Evolutionary conservation across 2,113 vertebrate genomes (phyloP).

Genomic region (Cygnus buccinator): DNA sequence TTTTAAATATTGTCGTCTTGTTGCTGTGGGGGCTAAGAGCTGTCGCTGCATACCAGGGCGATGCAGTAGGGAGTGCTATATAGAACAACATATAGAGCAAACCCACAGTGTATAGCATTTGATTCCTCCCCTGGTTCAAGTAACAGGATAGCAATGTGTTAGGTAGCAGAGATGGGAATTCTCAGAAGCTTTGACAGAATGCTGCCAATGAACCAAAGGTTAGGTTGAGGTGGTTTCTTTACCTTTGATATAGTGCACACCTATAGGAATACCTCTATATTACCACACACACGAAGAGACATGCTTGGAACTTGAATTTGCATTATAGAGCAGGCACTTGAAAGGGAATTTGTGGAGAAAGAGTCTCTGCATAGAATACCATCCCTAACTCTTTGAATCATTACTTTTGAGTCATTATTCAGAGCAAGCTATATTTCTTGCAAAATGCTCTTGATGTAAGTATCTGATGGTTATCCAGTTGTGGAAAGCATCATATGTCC

Average conservation of each 20-base stretch:
- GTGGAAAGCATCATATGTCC: neutral
- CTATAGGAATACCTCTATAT: accelerated
- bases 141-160: neutral
- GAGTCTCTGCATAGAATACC: neutral
- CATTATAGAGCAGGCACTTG: neutral
- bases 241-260: neutral
- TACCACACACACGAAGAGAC: neutral
- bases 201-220: neutral
- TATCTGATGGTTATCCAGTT: accelerated
- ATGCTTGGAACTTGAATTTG: neutral
- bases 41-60: neutral
- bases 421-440: neutral
- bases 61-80: neutral
- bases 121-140: neutral
- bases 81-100: neutral
- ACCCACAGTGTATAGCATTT: neutral
- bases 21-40: neutral
- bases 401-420: neutral
- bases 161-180: neutral
- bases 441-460: neutral
- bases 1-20: neutral
- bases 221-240: neutral
- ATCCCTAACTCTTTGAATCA: neutral
- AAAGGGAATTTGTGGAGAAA: neutral
- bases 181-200: neutral